Conservation (phyloP, 2,113 vertebrate species). For the Callipepla squamata region DNA sequence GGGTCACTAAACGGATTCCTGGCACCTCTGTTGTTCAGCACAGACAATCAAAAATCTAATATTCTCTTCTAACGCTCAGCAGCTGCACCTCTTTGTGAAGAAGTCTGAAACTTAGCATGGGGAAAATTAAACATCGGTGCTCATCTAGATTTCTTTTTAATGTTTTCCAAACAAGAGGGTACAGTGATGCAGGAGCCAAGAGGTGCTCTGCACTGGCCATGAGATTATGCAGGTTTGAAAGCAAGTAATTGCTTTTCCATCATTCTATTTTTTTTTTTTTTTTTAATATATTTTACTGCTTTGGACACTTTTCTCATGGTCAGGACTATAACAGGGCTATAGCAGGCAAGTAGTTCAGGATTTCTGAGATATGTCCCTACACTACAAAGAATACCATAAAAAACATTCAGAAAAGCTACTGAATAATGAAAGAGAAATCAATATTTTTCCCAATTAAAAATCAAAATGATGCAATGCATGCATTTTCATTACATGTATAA, state of each 20-base stretch:
- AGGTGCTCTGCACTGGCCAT: neutral
- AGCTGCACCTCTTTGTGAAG: constrained; percentile 45
- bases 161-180: neutral
- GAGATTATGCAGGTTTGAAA: neutral
- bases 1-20: constrained; percentile 13
- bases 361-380: neutral
- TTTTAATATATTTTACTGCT: neutral
- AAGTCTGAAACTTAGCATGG: constrained; percentile 34
- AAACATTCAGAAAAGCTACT: neutral
- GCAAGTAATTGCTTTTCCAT: neutral
- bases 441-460: neutral
- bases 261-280: neutral
- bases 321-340: neutral
- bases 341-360: neutral
- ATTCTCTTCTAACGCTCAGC: constrained; percentile 30
- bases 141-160: constrained; percentile 17
- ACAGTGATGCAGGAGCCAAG: neutral
- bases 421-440: neutral
- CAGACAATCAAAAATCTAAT: constrained; percentile 70
- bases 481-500: neutral
- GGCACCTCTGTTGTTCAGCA: neutral
- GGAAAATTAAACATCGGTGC: constrained; percentile 36
- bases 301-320: neutral
- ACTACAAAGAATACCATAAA: neutral
- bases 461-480: neutral